Evolutionary conservation across 2,888 invertebrate genomes (phyloP).

Genomic region (Meganola albula): DNA sequence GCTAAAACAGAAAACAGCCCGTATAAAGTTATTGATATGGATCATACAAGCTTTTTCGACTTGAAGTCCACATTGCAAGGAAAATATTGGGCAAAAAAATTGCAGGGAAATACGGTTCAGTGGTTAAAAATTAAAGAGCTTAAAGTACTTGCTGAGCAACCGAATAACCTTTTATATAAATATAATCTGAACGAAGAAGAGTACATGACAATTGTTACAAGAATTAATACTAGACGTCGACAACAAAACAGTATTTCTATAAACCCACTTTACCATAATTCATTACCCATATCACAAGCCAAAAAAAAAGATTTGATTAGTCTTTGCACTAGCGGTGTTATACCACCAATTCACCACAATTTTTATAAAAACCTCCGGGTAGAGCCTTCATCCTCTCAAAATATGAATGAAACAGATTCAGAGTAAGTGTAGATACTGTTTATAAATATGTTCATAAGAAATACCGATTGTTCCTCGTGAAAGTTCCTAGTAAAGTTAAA

Average conservation of each 20-base stretch:
- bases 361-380: background rate
- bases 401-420: background rate
- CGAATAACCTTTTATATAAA: too few relatives aligned
- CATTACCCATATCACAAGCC: background rate
- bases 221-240: background rate
- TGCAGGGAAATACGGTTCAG: too few relatives aligned
- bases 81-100: too few relatives aligned
- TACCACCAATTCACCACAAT: background rate
- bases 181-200: background rate
- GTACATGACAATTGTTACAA: background rate
- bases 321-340: background rate
- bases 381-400: background rate
- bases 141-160: too few relatives aligned
- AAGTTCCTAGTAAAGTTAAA: background rate
- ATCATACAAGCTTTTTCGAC: too few relatives aligned
- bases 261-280: background rate
- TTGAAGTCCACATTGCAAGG: too few relatives aligned
- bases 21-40: too few relatives aligned
- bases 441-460: background rate
- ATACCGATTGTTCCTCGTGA: background rate
- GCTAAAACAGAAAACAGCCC: too few relatives aligned
- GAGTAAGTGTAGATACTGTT: too few relatives aligned
- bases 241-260: background rate
- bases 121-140: too few relatives aligned
- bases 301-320: background rate